Evolutionary conservation across 2,888 invertebrate genomes (phyloP), one percentile per base, ranked within the genome.

Genomic region (Caenorhabditis afra): DNA sequence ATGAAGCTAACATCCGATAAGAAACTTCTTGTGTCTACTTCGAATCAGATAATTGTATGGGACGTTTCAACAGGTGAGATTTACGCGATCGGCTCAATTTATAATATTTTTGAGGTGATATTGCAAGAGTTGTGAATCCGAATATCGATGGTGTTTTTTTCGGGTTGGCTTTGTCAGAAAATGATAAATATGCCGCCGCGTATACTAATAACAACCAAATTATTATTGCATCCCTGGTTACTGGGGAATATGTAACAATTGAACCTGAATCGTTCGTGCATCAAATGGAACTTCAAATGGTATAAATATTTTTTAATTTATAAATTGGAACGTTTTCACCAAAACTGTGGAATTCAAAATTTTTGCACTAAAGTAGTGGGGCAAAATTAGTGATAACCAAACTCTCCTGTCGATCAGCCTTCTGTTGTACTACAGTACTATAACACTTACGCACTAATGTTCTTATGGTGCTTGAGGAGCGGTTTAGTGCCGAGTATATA

Each of bases 41-140:
- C 97, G 2, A 98, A 97, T 89, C 83, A 95, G 85, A 96, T 98
- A 83, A 96, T 98, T 83, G 97, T 97, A 39, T 98, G 97, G 94
- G 97, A 98, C 91, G 91, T 98, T 35, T 94, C 95, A 29, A 97
- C 97, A 0, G 83, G 81, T 80, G 16, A 22, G 14, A 29, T 7
- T 29, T 29, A 29, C 3, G 4, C 29, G n/a, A n/a, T n/a, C n/a
- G n/a, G n/a, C n/a, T n/a, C n/a, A n/a, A n/a, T n/a, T n/a, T n/a
- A 29, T 3, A 29, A 7, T 29, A 53, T 39, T 44, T 58, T 39
- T 61, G 59, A 55, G 97, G 97, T 62, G 98, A 98, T 91, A 93
- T 97, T 90, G 95, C 96, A 0, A 92, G 97, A 37, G 96, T 96
- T 90, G 95, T 96, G 90, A 90, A 91, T 23, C 97, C 97, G 0